Conservation (phyloP, 2,113 vertebrate species). For the Oplegnathus fasciatus region DNA sequence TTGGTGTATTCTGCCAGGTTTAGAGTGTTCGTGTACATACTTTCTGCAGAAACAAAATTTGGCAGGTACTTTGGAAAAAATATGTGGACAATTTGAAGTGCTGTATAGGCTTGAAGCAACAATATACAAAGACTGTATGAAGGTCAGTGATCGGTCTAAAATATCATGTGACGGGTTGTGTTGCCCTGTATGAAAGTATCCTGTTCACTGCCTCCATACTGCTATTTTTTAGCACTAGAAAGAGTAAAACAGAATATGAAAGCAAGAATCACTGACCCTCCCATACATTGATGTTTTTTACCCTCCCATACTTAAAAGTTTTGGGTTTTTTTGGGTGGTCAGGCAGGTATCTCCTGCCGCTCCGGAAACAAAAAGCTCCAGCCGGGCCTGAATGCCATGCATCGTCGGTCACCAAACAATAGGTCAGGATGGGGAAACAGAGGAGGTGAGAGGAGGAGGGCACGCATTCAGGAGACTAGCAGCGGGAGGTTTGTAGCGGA, state of each 20-base stretch:
- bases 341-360: constrained; percentile 28
- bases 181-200: not conserved
- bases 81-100: not conserved
- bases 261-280: not conserved
- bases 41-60: not conserved
- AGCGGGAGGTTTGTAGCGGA: constrained; percentile 39
- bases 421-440: constrained; percentile 48
- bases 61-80: not conserved
- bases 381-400: constrained; percentile 21
- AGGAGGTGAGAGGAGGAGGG: constrained; percentile 56
- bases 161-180: too few species aligned
- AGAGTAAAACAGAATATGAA: too few species aligned
- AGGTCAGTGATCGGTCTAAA: not conserved
- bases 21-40: not conserved
- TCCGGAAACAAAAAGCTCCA: constrained; percentile 64
- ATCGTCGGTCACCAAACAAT: constrained; percentile 54
- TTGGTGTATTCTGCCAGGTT: not conserved
- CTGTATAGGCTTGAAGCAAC: not conserved
- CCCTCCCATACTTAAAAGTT: not conserved
- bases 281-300: too few species aligned
- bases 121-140: not conserved
- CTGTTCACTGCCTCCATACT: not conserved
- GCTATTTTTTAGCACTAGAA: not conserved
- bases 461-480: not conserved
- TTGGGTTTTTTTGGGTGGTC: not conserved